Evolutionary conservation across 2,113 vertebrate genomes (phyloP).

Genomic region (Phrynosoma platyrhinos): DNA sequence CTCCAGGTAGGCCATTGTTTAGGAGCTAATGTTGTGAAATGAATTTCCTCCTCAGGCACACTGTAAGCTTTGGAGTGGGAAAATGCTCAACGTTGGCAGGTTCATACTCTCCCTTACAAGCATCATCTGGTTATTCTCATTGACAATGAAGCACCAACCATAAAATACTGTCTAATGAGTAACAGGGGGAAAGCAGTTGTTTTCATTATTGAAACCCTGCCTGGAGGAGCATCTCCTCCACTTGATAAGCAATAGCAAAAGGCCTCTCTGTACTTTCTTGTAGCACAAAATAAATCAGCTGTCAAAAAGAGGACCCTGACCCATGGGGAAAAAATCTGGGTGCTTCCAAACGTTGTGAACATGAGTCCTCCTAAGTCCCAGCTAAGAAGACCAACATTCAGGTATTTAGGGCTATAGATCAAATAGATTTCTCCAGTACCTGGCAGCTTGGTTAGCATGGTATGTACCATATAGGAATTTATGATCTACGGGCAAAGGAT

Average conservation of each 20-base stretch:
- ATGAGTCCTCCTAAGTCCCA: no score
- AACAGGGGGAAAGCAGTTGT: not conserved
- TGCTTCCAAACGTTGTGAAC: no score
- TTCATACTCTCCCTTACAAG: not conserved
- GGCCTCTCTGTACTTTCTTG: not conserved
- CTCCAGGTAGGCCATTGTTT: not conserved
- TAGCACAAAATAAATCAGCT: not conserved
- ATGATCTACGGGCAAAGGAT: no score
- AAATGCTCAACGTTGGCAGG: not conserved
- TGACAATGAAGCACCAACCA: not conserved
- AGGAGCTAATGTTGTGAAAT: not conserved
- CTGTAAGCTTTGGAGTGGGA: not conserved
- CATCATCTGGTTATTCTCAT: not conserved
- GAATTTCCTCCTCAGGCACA: not conserved
- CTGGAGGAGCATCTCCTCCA: not conserved
- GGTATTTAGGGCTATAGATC: no score
- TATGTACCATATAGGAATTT: no score
- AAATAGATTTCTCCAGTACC: no score
- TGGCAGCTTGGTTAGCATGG: no score
- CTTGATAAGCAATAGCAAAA: not conserved
- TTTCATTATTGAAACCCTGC: not conserved
- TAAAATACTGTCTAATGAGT: not conserved
- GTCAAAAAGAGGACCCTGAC: no score
- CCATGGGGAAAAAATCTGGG: no score
- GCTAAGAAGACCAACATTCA: no score